A percentile compares a stretch with the other conserved stretches of the same genome.
phyloP scores from a whole-genome alignment of 2,888 invertebrate genomes.

The Zhengitettix transpicula region DNA sequence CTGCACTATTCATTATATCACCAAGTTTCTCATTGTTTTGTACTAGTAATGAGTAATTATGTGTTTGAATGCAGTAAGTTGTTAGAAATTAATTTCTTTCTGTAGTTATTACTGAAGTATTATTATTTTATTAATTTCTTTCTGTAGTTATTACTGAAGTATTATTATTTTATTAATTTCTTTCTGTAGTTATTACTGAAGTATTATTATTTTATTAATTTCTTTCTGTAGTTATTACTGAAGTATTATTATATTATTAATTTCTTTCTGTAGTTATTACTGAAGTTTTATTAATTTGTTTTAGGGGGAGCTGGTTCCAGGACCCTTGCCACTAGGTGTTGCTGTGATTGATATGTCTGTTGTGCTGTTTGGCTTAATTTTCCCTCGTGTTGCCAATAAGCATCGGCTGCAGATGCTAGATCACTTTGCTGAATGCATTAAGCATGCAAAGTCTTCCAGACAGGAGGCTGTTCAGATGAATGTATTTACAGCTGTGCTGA shows the following conservation, averaged over 20 bases:
- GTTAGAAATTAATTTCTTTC: too few relatives aligned
- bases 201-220: neutral
- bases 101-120: neutral
- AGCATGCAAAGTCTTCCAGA: constrained; percentile 77
- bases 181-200: too few relatives aligned
- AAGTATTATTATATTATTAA: neutral
- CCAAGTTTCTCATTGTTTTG: too few relatives aligned
- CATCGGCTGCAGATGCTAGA: constrained; percentile 95
- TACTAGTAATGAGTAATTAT: too few relatives aligned
- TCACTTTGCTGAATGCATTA: constrained; percentile 89
- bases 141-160: neutral
- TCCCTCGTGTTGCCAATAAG: constrained; percentile 86
- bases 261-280: neutral
- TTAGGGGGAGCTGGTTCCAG: constrained; percentile 44
- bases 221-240: too few relatives aligned
- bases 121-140: constrained; percentile 1
- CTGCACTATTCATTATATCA: too few relatives aligned
- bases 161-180: constrained; percentile 5
- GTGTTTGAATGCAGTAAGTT: too few relatives aligned
- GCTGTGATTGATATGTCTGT: constrained; percentile 94
- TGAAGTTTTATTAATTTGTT: constrained; percentile 2
- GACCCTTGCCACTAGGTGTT: constrained; percentile 81
- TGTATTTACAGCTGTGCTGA: constrained; percentile 81
- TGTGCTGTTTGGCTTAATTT: constrained; percentile 80
- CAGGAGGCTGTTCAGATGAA: constrained; percentile 95